Conservation (phyloP, 2,113 vertebrate genomes). For the Python bivittatus region DNA sequence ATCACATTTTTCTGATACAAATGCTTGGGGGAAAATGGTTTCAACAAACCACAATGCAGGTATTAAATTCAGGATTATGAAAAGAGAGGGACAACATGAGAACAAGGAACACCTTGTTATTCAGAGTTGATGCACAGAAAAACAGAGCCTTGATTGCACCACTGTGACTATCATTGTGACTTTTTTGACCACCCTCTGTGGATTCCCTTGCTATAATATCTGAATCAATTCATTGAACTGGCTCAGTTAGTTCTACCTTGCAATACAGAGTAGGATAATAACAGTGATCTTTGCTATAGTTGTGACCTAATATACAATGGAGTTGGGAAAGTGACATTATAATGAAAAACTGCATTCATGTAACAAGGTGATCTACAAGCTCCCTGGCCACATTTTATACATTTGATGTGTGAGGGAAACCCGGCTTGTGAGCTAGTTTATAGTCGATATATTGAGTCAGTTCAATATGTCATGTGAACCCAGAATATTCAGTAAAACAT, state of each 20-base stretch:
- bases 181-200: neutral
- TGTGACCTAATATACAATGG: neutral
- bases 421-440: neutral
- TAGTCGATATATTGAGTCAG: neutral
- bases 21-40: neutral
- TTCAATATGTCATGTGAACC: neutral
- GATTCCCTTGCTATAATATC: neutral
- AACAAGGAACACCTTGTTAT: neutral
- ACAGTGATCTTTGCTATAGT: neutral
- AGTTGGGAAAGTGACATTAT: neutral
- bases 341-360: neutral
- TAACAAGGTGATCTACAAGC: neutral
- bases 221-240: neutral
- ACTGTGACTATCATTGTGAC: neutral
- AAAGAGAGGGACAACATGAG: neutral
- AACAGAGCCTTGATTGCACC: neutral
- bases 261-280: neutral
- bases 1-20: neutral
- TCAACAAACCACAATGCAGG: neutral
- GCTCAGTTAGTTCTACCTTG: neutral
- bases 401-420: neutral
- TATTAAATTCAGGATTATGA: too few relatives aligned
- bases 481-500: neutral
- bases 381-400: neutral
- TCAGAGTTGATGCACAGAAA: too few relatives aligned